phyloP scores from a whole-genome alignment of 2,113 vertebrate genomes.

The Madoqua kirkii region DNA sequence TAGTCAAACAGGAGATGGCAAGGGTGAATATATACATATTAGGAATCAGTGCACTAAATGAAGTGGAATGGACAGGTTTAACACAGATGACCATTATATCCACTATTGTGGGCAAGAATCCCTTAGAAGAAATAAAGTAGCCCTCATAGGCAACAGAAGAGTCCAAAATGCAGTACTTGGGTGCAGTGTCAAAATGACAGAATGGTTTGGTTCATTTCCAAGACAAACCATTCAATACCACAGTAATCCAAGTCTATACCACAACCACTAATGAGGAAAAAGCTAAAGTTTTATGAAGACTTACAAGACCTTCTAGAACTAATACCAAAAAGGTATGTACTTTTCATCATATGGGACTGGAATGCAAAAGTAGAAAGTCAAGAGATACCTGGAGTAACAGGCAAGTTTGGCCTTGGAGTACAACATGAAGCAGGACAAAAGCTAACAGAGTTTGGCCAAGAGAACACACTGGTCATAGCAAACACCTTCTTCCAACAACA shows the following conservation, averaged over 20 bases:
- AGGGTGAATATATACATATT: not conserved
- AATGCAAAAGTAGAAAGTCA: not conserved
- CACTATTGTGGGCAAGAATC: not conserved
- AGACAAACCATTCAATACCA: not conserved
- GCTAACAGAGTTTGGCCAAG: not conserved
- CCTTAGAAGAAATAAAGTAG: not conserved
- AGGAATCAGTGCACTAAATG: not conserved
- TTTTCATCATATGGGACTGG: not conserved
- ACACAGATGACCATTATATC: not conserved
- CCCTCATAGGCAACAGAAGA: not conserved
- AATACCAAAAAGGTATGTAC: not conserved
- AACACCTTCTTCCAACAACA: not conserved
- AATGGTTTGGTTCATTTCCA: not conserved
- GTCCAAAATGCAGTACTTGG: not conserved
- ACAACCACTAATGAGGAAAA: not conserved
- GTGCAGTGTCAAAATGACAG: not conserved
- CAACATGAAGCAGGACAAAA: not conserved
- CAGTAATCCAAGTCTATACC: not conserved
- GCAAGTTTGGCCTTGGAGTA: not conserved
- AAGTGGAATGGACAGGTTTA: not conserved
- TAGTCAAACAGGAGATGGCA: not conserved
- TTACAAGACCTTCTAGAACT: not conserved
- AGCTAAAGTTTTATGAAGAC: not conserved
- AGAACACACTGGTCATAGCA: not conserved
- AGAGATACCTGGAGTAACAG: not conserved